A percentile compares a stretch with the other conserved stretches of the same genome.
Evolutionary conservation across 2,888 invertebrate species (phyloP).

Genomic region (Tetrapedia diversipes): DNA sequence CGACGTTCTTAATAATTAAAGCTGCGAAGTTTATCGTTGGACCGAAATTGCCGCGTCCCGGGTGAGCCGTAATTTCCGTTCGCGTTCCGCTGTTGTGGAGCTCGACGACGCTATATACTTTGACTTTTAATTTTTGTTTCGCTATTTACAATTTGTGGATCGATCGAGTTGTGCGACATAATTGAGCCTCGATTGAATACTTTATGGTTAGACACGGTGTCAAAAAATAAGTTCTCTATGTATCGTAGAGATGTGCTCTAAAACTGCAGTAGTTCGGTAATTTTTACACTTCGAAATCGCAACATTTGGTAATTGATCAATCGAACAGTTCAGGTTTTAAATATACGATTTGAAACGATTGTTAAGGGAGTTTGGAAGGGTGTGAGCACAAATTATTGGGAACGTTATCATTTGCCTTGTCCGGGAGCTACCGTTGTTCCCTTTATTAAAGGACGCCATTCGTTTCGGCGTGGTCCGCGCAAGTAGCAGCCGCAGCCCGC

Average conservation of each 20-base stretch:
- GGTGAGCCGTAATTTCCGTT: neutral
- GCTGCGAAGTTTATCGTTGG: slow-evolving; percentile 32
- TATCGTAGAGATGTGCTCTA: no score
- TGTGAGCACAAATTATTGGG: slow-evolving; percentile 7
- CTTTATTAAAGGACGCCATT: slow-evolving; percentile 49
- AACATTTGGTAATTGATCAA: neutral
- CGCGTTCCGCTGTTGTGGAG: neutral
- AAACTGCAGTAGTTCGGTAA: neutral
- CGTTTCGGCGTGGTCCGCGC: slow-evolving; percentile 29
- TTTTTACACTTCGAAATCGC: neutral
- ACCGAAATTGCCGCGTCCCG: neutral
- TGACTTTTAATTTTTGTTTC: no score
- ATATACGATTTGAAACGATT: neutral
- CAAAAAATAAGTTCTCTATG: no score
- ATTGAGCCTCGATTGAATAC: no score
- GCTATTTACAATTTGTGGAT: no score
- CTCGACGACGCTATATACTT: slow-evolving; percentile 7
- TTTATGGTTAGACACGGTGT: no score
- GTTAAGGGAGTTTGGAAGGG: neutral
- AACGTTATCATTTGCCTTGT: slow-evolving; percentile 44
- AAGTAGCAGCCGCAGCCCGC: slow-evolving; percentile 37
- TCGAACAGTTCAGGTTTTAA: neutral
- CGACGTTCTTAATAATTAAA: slow-evolving; percentile 40
- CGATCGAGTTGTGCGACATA: no score
- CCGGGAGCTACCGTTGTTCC: slow-evolving; percentile 13